Evolutionary conservation across 2,113 vertebrate species (phyloP).

Genomic region (Notothenia coriiceps): DNA sequence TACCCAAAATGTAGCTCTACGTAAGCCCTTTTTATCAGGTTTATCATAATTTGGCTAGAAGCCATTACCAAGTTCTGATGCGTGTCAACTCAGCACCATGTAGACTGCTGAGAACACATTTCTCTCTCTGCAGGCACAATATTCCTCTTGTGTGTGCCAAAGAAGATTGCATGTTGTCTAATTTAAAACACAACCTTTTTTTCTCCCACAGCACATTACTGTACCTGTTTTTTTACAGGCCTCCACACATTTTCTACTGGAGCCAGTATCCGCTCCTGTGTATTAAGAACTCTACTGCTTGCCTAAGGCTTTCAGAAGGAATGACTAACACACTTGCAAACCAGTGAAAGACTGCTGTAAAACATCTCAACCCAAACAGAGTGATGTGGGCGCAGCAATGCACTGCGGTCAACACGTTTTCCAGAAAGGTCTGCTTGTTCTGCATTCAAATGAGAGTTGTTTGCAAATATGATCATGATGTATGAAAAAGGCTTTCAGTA

Average conservation of each 20-base stretch:
- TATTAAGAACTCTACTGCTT: slow-evolving; percentile 57
- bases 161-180: slow-evolving; percentile 27
- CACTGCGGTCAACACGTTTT: slow-evolving; percentile 38
- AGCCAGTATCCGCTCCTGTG: slow-evolving; percentile 24
- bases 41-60: neutral
- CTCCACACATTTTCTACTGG: slow-evolving; percentile 36
- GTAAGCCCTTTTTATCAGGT: neutral
- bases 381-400: slow-evolving; percentile 45
- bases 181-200: slow-evolving; percentile 40
- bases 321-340: slow-evolving; percentile 69
- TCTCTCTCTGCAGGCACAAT: slow-evolving; percentile 23
- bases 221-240: slow-evolving; percentile 40
- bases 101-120: neutral
- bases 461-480: slow-evolving; percentile 31
- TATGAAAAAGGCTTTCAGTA: slow-evolving; percentile 23
- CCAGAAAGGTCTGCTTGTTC: slow-evolving; percentile 22
- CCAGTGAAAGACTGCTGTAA: slow-evolving; percentile 59
- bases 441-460: neutral
- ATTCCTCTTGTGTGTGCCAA: neutral
- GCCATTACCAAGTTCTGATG: neutral
- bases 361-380: slow-evolving; percentile 69
- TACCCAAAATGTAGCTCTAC: neutral
- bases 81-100: neutral
- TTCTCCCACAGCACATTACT: slow-evolving; percentile 46
- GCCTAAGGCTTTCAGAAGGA: slow-evolving; percentile 69